These are phyloP conservation scores for Achatina immaculata DNA, from an alignment of 1,140 invertebrate genomes.

Conservation along the genomic window DNA sequence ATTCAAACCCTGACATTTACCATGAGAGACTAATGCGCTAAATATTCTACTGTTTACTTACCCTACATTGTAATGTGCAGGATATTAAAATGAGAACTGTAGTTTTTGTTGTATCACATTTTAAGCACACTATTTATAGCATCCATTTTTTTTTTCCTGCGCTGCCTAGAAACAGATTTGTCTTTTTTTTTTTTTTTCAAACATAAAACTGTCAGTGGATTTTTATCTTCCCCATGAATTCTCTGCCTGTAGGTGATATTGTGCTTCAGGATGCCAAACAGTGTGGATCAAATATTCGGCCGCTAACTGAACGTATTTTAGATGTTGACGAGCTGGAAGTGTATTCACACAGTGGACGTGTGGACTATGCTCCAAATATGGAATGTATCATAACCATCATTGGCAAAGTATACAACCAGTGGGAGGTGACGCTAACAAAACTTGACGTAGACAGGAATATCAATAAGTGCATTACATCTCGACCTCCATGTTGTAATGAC, in stretches of 20 bases:
- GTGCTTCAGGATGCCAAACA: conserved; percentile 46
- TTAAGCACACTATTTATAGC: too few species aligned
- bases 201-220: too few species aligned
- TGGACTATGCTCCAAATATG: conserved; percentile 42
- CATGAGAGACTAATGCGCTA: too few species aligned
- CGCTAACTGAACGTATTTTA: conserved; percentile 42
- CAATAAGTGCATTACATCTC: conserved; percentile 32
- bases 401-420: conserved; percentile 50
- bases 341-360: conserved; percentile 44
- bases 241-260: conserved; percentile 47
- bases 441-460: conserved; percentile 49
- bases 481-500: conserved; percentile 48
- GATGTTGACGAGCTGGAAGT: conserved; percentile 45
- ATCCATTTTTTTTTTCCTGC: too few species aligned
- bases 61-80: too few species aligned
- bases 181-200: too few species aligned
- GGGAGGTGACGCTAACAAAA: conserved; percentile 42
- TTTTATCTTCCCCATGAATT: too few species aligned
- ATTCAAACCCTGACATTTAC: too few species aligned
- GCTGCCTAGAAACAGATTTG: too few species aligned
- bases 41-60: too few species aligned
- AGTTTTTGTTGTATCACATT: too few species aligned
- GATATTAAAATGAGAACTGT: too few species aligned
- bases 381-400: conserved; percentile 55
- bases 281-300: conserved; percentile 46